Percentiles rank a stretch among this genome's conserved stretches.
Evolutionary conservation across 2,888 invertebrate species (phyloP).

Genomic region (Drosophila pullipes): DNA sequence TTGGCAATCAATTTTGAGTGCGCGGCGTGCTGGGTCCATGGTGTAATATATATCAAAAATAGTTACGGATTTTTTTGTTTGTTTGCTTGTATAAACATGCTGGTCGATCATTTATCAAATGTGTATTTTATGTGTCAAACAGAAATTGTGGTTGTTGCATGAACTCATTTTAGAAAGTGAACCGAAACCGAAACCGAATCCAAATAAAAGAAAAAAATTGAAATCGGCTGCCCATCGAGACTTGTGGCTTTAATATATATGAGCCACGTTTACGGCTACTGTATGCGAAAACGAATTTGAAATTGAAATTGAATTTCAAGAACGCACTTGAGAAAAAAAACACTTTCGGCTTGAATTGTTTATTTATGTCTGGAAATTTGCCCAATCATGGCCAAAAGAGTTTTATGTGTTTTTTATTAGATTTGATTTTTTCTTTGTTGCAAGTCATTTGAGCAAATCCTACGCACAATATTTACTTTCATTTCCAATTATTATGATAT

Average conservation of each 20-base stretch:
- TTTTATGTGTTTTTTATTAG: slow-evolving; percentile 21
- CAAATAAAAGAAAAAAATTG: slow-evolving; percentile 1
- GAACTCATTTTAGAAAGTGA: slow-evolving; percentile 81
- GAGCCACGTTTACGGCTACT: slow-evolving; percentile 57
- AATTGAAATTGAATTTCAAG: slow-evolving; percentile 69
- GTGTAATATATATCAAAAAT: slow-evolving; percentile 73
- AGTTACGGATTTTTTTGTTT: slow-evolving; percentile 27
- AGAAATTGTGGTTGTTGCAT: slow-evolving; percentile 52
- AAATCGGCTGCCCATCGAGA: slow-evolving; percentile 35
- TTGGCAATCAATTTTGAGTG: slow-evolving; percentile 75
- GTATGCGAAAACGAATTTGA: slow-evolving; percentile 60
- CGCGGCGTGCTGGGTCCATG: slow-evolving; percentile 25
- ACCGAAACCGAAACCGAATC: slow-evolving; percentile 35
- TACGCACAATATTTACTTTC: slow-evolving; percentile 74
- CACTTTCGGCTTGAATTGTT: slow-evolving; percentile 61
- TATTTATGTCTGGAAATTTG: slow-evolving; percentile 70
- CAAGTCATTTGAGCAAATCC: slow-evolving; percentile 60
- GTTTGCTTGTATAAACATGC: not conserved
- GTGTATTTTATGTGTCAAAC: slow-evolving; percentile 64
- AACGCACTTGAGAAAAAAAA: slow-evolving; percentile 56
- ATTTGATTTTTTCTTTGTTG: slow-evolving; percentile 53
- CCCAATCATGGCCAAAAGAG: slow-evolving; percentile 68
- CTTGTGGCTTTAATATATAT: slow-evolving; percentile 37
- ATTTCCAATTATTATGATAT: slow-evolving; percentile 77
- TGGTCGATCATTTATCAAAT: slow-evolving; percentile 62